Conservation (phyloP, 2,888 invertebrate genomes). For the Apotomis turbidana region DNA sequence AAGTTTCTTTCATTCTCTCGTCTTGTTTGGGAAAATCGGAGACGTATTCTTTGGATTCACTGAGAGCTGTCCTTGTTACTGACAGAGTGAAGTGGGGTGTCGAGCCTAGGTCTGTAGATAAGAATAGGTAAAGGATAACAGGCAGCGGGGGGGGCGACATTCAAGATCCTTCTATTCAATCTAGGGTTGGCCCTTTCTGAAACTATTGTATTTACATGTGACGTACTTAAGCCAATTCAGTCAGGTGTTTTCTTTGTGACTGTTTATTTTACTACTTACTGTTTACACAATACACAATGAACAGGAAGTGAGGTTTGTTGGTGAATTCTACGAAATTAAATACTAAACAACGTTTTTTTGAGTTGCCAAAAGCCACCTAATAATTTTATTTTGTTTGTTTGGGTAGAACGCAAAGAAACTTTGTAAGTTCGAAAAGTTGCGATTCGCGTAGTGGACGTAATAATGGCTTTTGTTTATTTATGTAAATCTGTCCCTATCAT, state of each 20-base stretch:
- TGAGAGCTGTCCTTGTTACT: constrained; percentile 20
- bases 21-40: not conserved
- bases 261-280: not conserved
- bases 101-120: constrained; percentile 31
- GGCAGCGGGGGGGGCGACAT: constrained; percentile 17
- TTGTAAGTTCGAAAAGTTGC: no score
- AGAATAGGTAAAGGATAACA: constrained; percentile 38
- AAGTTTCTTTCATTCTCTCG: not conserved
- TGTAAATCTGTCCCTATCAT: no score
- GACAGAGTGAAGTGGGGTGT: constrained; percentile 18
- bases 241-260: not conserved
- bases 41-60: not conserved
- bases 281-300: not conserved
- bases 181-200: constrained; percentile 19
- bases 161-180: constrained; percentile 24
- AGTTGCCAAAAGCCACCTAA: no score
- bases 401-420: no score
- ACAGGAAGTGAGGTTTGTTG: no score
- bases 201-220: not conserved
- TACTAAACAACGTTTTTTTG: no score
- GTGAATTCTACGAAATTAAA: no score
- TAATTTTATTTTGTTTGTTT: no score
- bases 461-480: no score
- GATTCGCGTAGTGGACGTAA: no score
- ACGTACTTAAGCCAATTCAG: not conserved